These are phyloP conservation scores for Papilio machaon DNA, from an alignment of 1,140 invertebrate species.

Conservation along the genomic window DNA sequence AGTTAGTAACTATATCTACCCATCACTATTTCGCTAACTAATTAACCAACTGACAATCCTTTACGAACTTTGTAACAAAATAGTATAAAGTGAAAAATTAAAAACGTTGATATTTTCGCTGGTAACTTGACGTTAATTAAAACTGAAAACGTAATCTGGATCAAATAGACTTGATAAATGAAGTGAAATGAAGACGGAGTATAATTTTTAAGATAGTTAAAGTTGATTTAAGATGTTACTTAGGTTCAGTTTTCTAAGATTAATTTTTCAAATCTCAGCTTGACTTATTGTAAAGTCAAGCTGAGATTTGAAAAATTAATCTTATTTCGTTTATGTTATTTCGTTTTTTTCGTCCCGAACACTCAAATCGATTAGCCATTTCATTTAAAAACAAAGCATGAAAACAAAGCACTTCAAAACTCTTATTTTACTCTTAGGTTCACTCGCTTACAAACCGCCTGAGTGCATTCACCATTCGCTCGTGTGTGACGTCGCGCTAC, in stretches of 20 bases:
- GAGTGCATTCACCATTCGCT: background rate
- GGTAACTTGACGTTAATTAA: slow-evolving; percentile 4
- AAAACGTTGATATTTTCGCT: background rate
- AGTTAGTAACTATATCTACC: background rate
- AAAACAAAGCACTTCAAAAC: background rate
- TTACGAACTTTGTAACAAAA: background rate
- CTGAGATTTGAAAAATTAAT: too few relatives aligned
- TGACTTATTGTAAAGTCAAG: too few relatives aligned
- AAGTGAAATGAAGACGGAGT: background rate
- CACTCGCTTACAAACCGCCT: background rate
- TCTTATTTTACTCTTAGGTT: background rate
- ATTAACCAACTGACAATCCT: slow-evolving; percentile 10
- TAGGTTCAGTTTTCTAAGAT: background rate
- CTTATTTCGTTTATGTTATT: background rate
- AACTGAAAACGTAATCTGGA: background rate
- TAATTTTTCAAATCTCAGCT: background rate
- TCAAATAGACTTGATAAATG: background rate
- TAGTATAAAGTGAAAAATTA: background rate
- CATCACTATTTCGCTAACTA: background rate
- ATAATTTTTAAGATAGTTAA: background rate
- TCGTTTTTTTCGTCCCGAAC: background rate
- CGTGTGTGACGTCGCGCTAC: background rate
- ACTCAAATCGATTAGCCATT: background rate
- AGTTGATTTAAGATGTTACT: background rate
- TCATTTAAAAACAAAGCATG: background rate